A percentile compares a stretch with the other conserved stretches of the same genome.
phyloP scores from a whole-genome alignment of 2,113 vertebrate species.

The Apteryx mantelli region DNA sequence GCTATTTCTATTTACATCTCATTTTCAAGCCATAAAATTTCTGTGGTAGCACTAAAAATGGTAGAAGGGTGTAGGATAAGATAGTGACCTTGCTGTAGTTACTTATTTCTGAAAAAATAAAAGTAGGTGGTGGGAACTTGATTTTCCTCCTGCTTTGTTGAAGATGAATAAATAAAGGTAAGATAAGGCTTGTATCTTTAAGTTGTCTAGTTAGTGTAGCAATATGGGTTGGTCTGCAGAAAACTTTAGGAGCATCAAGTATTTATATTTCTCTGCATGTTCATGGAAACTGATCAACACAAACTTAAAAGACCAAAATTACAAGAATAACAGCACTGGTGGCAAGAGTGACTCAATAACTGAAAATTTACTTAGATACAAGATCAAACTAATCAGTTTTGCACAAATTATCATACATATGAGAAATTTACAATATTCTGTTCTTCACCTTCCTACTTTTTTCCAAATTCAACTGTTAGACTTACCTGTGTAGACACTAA shows the following conservation, averaged over 20 bases:
- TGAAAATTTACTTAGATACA: not conserved
- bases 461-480: not conserved
- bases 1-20: constrained; percentile 51
- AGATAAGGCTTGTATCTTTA: not conserved
- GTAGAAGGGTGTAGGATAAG: not conserved
- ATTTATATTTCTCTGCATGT: not conserved
- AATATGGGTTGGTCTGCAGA: rapidly evolving
- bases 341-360: not conserved
- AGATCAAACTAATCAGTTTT: not conserved
- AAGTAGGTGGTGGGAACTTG: not conserved
- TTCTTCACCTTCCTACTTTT: not conserved
- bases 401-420: not conserved
- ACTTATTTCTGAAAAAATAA: not conserved
- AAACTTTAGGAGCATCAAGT: not conserved
- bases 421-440: not conserved
- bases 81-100: not conserved
- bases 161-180: not conserved
- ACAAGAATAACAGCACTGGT: not conserved
- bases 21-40: not conserved
- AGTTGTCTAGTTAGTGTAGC: not conserved
- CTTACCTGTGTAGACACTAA: too few species aligned
- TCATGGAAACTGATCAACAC: not conserved
- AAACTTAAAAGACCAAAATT: not conserved
- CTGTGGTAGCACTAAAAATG: not conserved
- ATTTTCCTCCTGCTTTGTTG: not conserved